Evolutionary conservation across 2,797 vertebrate genomes (phyloP), one percentile per base, ranked within the genome.

Genomic region (Arrhamphus sclerolepis): DNA sequence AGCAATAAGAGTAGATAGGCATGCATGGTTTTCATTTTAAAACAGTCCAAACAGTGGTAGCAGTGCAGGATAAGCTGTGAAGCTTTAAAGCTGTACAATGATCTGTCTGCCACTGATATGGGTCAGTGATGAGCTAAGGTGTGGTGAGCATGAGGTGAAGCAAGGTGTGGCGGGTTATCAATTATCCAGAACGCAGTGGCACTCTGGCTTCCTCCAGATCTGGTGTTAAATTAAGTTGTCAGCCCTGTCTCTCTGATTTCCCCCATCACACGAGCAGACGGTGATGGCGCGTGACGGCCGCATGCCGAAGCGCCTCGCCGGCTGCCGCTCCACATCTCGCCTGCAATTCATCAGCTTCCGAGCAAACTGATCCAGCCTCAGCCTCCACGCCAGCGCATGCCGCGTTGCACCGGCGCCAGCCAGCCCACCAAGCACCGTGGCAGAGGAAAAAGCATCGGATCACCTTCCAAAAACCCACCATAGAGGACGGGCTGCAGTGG

Each of bases 211-310:
- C 87, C 87, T 88, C 87, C 82, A 85, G 90, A 87, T 89, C 86
- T 87, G 81, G 90, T 89, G 82, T 93, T 93, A 93, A 94, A 93
- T 93, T 90, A 91, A 94, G 92, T 91, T 92, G 93, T 94, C 94
- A 94, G 93, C 68, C 80, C 91, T 91, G 92, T 94, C 90, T 93
- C 82, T 87, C 51, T 78, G 80, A 93, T 83, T 89, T 89, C 89
- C 87, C 81, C 78, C 91, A 84, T 92, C 92, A 92, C 80, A 75
- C 82, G 75, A 87, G 87, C 88, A 89, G 91, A 89, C 56, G 14
- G 89, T 93, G 89, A 95, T 94, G 78, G 88, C 62, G 74, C 82
- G 66, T 92, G 94, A 95, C 91, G 92, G 93, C 92, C 90, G 88
- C 93, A 93, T 70, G 85, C 90, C 82, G 92, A 89, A 82, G 88